phyloP scores from a whole-genome alignment of 2,113 vertebrate species.

The Datnioides undecimradiatus region DNA sequence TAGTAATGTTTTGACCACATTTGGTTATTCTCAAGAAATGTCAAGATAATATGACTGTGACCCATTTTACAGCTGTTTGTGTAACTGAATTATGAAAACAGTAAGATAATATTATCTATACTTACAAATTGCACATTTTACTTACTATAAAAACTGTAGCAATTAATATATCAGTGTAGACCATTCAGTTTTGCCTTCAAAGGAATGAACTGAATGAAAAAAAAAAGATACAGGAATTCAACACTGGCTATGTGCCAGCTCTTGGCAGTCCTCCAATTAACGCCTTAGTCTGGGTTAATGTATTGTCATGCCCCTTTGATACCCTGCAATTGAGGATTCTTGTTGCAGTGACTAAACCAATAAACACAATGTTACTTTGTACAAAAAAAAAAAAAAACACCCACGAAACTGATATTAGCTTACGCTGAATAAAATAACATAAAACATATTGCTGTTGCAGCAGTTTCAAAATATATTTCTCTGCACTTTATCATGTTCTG shows the following conservation, averaged over 20 bases:
- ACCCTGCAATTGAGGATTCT: constrained; percentile 13
- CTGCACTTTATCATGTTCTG: neutral
- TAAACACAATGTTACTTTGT: constrained; percentile 9
- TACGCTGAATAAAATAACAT: too few species aligned
- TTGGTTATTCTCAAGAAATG: neutral
- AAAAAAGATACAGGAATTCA: constrained; percentile 1
- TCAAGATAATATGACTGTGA: neutral
- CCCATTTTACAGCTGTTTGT: neutral
- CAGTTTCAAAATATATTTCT: neutral
- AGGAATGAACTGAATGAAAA: neutral
- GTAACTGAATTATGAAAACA: neutral
- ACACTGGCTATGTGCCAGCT: constrained; percentile 41
- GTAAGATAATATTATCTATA: too few species aligned
- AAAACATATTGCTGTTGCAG: too few species aligned
- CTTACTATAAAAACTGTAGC: too few species aligned
- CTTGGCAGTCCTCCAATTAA: constrained; percentile 50
- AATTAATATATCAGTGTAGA: too few species aligned
- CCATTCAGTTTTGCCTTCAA: neutral
- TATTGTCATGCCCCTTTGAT: constrained; percentile 36
- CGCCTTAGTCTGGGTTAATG: constrained; percentile 43
- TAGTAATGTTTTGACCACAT: neutral
- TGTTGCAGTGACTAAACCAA: constrained; percentile 44
- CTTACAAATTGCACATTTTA: too few species aligned
- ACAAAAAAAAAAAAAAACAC: neutral
- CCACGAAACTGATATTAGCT: neutral